phyloP scores from a whole-genome alignment of 2,113 vertebrate genomes.

The Ctenodactylus gundi region DNA sequence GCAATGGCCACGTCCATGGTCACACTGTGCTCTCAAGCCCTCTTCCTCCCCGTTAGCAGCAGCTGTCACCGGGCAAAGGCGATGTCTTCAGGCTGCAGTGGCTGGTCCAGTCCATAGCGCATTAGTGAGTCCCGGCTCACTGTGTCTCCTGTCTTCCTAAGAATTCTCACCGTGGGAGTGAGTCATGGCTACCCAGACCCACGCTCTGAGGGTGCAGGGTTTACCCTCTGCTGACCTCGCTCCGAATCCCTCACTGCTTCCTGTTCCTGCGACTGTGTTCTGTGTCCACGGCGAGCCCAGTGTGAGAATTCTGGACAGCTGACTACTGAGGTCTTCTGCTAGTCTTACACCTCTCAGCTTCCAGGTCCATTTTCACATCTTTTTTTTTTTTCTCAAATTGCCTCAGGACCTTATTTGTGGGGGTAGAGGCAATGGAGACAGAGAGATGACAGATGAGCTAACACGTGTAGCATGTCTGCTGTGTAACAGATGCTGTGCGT shows the following conservation, averaged over 20 bases:
- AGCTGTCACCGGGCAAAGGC: neutral
- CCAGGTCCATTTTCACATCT: neutral
- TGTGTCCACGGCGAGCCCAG: neutral
- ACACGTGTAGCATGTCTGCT: neutral
- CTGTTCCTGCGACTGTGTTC: neutral
- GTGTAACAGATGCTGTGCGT: neutral
- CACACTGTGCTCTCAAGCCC: fast-evolving
- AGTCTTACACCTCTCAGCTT: neutral
- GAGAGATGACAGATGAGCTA: fast-evolving
- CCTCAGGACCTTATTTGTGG: neutral
- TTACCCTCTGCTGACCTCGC: neutral
- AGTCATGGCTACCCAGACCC: neutral
- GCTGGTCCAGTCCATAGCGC: neutral
- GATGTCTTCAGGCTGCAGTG: neutral
- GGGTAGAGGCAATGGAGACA: neutral
- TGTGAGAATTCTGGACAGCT: neutral
- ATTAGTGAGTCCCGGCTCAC: neutral
- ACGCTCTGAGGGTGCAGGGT: neutral
- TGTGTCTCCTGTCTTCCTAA: neutral
- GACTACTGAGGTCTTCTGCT: neutral
- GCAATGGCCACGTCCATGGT: fast-evolving
- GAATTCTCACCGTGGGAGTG: neutral
- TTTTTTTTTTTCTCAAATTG: neutral
- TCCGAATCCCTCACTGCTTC: neutral
- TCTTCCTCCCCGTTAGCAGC: neutral